Conservation (phyloP, 2,888 invertebrate species). For the Plagiodera versicolora region DNA sequence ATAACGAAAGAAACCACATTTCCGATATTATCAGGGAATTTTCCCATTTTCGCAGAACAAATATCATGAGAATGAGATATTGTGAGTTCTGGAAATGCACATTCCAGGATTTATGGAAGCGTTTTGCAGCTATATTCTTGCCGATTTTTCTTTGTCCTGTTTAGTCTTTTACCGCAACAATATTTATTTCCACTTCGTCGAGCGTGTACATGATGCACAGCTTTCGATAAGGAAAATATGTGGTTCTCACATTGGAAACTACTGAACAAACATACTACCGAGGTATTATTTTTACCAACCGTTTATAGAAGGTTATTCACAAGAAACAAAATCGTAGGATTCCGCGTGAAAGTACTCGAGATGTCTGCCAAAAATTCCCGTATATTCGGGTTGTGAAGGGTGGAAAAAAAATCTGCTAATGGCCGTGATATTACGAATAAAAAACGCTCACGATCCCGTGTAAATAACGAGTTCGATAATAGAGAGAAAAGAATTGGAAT, state of each 20-base stretch:
- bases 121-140: conserved; percentile 14
- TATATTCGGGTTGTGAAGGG: too few species aligned
- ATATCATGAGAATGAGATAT: conserved; percentile 6
- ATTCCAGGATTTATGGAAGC: conserved; percentile 12
- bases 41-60: not conserved
- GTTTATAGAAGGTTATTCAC: too few species aligned
- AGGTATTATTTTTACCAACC: too few species aligned
- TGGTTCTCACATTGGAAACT: conserved; percentile 11
- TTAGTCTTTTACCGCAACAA: not conserved
- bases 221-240: conserved; percentile 16
- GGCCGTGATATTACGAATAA: too few species aligned
- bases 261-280: not conserved
- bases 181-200: not conserved
- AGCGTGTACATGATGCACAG: conserved; percentile 7
- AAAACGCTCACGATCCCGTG: not conserved
- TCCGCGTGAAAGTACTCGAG: too few species aligned
- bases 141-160: conserved; percentile 5
- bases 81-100: conserved; percentile 8
- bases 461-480: not conserved
- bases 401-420: too few species aligned
- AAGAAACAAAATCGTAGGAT: too few species aligned
- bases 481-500: not conserved
- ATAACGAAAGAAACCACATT: too few species aligned
- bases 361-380: too few species aligned
- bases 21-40: not conserved